Base-by-base conservation (phyloP, 2,797 vertebrate genomes). In the Myripristis murdjan region DNA sequence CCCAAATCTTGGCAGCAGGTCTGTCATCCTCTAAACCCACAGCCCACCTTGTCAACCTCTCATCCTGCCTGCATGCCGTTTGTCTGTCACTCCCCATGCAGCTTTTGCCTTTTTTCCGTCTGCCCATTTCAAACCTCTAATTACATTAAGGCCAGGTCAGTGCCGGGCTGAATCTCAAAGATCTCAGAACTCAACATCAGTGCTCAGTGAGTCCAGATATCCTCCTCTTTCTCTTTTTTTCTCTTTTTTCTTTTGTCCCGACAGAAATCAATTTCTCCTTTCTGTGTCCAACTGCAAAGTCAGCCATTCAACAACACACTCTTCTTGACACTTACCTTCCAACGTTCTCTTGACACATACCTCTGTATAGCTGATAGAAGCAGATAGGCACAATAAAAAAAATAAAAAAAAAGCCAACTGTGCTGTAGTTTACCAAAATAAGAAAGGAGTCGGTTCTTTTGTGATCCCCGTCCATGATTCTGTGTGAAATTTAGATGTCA, bases 61-160 rank as follows among this genome's bases (percentile, higher is more conserved):
- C 73, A 16, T 71, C 75, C 64, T 14, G 12, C 51, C 55, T 0
- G 20, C 18, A 10, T 53, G 53, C 51, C 74, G 72, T 79, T 72
- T 77, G 41, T 74, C 58, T 55, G 71, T 74, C 75, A 4, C 55
- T 69, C 39, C 62, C 66, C 67, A 55, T 73, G 61, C 20, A 52
- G 46, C 60, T 57, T 78, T 59, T 55, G 39, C 47, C 58, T 35
- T 26, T 64, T 63, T 18, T 18, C 18, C 6, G 5, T 5, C 15
- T 51, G 73, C 47, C 46, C 0, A 12, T 79, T 83, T 83, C 75
- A 83, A 79, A 80, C 62, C 64, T 79, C 53, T 78, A 82, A 88
- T 87, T 61, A 73, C 61, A 85, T 80, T 73, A 85, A 41, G 24
- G 49, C 4, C 7, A 1, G 75, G 65, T 69, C 53, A 43, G 16